phyloP scores from a whole-genome alignment of 2,888 invertebrate genomes.

The Drosophila siamana region DNA sequence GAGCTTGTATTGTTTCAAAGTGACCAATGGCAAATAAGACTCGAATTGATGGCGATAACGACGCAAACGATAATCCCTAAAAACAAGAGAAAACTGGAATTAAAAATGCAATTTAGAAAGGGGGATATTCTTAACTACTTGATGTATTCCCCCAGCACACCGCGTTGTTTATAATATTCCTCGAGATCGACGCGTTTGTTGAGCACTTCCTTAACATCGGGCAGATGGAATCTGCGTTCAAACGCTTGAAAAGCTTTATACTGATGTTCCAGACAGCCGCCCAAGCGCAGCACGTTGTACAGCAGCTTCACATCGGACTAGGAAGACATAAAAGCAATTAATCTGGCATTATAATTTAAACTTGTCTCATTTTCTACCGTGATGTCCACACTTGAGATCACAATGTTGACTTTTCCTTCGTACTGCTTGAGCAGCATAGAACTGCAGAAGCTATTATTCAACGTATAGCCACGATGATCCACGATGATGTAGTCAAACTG shows the following conservation, averaged over 20 bases:
- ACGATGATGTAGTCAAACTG: slow-evolving; percentile 83
- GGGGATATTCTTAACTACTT: slow-evolving; percentile 62
- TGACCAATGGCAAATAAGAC: slow-evolving; percentile 79
- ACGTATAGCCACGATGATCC: slow-evolving; percentile 83
- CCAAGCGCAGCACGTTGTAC: slow-evolving; percentile 80
- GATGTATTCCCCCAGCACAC: slow-evolving; percentile 83
- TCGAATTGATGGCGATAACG: slow-evolving; percentile 84
- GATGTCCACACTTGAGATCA: slow-evolving; percentile 83
- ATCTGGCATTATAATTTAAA: not conserved
- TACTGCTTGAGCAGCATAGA: slow-evolving; percentile 83
- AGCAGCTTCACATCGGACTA: slow-evolving; percentile 83
- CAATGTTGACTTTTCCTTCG: slow-evolving; percentile 81
- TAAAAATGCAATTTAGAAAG: not conserved
- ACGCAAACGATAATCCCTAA: slow-evolving; percentile 82
- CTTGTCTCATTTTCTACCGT: slow-evolving; percentile 66
- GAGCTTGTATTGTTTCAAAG: slow-evolving; percentile 71
- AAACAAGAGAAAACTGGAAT: not conserved
- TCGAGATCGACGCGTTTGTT: slow-evolving; percentile 81
- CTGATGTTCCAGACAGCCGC: slow-evolving; percentile 81
- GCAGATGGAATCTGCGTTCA: slow-evolving; percentile 81
- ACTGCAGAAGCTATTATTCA: slow-evolving; percentile 83
- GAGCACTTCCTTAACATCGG: slow-evolving; percentile 78
- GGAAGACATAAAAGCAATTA: not conserved
- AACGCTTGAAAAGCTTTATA: slow-evolving; percentile 72
- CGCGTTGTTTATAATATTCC: slow-evolving; percentile 84